Evolutionary conservation across 2,113 vertebrate species (phyloP).

Genomic region (Myotis yumanensis): DNA sequence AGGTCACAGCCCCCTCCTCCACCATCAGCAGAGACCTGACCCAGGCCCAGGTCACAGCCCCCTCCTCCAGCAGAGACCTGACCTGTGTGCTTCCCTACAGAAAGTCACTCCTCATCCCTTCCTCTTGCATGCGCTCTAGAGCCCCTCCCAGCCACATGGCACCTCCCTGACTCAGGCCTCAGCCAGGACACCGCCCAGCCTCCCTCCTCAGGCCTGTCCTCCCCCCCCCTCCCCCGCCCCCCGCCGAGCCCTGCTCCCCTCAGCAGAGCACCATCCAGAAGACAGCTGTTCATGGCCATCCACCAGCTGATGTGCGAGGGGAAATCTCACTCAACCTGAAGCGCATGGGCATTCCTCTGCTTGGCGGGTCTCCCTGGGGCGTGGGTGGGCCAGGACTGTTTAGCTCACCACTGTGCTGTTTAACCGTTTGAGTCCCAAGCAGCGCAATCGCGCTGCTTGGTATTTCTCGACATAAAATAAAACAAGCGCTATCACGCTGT

Average conservation of each 20-base stretch:
- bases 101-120: background rate
- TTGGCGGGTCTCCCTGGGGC: background rate
- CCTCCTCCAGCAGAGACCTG: background rate
- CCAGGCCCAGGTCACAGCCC: background rate
- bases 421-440: no score
- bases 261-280: background rate
- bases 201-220: background rate
- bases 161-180: background rate
- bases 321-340: fast-evolving
- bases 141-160: background rate
- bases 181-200: background rate
- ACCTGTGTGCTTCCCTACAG: fast-evolving
- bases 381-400: fast-evolving
- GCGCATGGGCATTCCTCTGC: background rate
- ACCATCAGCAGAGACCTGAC: background rate
- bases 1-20: no score
- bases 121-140: no score
- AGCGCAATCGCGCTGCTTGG: no score
- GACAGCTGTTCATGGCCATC: no score
- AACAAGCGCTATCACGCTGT: no score
- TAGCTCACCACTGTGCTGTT: fast-evolving
- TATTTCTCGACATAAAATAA: no score
- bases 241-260: background rate
- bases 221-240: background rate
- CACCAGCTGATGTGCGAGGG: background rate